Base-by-base conservation (phyloP, 1,140 invertebrate genomes). In the Brachionus manjavacas region DNA sequence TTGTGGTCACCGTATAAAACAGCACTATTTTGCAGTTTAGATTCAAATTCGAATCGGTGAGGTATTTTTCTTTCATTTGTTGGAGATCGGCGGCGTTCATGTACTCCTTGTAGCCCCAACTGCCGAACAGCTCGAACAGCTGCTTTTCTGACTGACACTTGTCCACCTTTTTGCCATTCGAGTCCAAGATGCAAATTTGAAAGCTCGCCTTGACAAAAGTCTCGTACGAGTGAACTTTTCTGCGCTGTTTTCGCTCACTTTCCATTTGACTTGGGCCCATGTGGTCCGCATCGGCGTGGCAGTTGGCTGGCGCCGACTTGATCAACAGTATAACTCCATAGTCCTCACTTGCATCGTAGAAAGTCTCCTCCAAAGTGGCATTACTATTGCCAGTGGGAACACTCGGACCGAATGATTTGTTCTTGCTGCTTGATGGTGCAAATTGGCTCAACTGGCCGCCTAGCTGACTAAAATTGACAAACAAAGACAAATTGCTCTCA, bases 121-220 rank as follows among this genome's bases (percentile, higher is more conserved):
- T 60, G 16, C 78, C 78, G 20, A 39, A 64, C 25, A 80, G 12
- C 35, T 80, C 78, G 25, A 80, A 80, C 6, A 80, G 20, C 16
- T 80, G 78, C 8, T 31, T 55, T 41, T 55, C 49, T 12, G 78
- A 80, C 20, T 64, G 49, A 64, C 78, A 80, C 55, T 80, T 80
- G 46, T 80, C 78, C 3, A 80, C 78, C 41, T 55, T 64, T 35
- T 80, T 80, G 28, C 43, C 41, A 55, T 80, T n/a, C 12, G 49
- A 60, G 46, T 80, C 78, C 20, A 80, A 64, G 9, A 80, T 80
- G 8, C 25, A 80, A n/a, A 80, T 64, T 12, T 80, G 49, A 55
- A 80, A 80, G 78, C 78, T 80, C 12, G 78, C 78, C 41, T 80
- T 80, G 43, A 80, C 78, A 64, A 55, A 80, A 46, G 78, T 64